Conservation (phyloP, 1,140 invertebrate genomes). For the Sitophilus oryzae region DNA sequence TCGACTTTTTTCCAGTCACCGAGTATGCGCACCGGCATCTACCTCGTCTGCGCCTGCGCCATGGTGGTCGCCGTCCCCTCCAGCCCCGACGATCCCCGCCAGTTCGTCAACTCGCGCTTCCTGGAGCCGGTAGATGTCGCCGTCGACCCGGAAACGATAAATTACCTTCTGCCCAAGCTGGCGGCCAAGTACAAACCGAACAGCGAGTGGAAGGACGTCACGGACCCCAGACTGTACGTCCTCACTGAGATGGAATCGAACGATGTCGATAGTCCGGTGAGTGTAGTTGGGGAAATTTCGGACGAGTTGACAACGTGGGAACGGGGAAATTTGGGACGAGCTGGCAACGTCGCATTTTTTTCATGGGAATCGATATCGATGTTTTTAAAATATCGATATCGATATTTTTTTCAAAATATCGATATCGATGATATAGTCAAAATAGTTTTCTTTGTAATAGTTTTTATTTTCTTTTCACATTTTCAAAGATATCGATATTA, state of each 20-base stretch:
- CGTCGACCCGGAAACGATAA: constrained; percentile 40
- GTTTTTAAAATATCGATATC: no score
- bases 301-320: no score
- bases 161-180: constrained; percentile 41
- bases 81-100: constrained; percentile 35
- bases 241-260: constrained; percentile 40
- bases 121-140: constrained; percentile 34
- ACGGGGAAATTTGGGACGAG: no score
- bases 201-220: constrained; percentile 35
- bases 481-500: no score
- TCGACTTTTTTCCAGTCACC: constrained; percentile 31
- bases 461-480: no score
- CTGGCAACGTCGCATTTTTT: no score
- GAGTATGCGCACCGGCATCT: constrained; percentile 39
- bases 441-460: no score
- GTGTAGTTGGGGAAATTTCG: no score
- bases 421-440: no score
- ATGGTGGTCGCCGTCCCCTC: constrained; percentile 32
- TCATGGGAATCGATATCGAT: no score
- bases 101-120: constrained; percentile 24
- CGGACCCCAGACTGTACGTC: constrained; percentile 39
- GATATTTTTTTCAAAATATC: no score
- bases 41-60: constrained; percentile 39
- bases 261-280: constrained; percentile 32
- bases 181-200: constrained; percentile 40